A percentile compares a stretch with the other conserved stretches of the same genome.
Conservation (phyloP, 2,888 invertebrate genomes). For the Melipona beecheii region DNA sequence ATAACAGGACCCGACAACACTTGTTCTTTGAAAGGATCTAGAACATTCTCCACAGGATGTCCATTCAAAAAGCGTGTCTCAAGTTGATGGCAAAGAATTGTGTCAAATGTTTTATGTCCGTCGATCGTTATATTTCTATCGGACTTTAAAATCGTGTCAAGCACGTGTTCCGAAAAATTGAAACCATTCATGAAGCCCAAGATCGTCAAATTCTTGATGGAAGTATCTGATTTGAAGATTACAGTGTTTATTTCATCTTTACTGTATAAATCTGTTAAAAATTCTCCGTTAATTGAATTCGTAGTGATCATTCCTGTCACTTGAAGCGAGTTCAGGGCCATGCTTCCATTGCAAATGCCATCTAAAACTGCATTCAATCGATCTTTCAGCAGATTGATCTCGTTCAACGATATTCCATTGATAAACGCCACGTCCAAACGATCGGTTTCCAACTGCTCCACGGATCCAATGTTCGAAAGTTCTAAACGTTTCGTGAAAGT, state of each 20-base stretch:
- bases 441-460: conserved; percentile 61
- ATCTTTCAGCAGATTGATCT: conserved; percentile 57
- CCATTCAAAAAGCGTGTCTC: conserved; percentile 65
- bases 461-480: conserved; percentile 49
- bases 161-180: conserved; percentile 65
- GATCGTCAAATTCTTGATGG: conserved; percentile 68
- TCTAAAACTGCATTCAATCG: conserved; percentile 50
- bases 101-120: conserved; percentile 67
- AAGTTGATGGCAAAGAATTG: conserved; percentile 64
- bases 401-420: conserved; percentile 62
- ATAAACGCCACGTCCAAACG: conserved; percentile 57
- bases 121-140: conserved; percentile 66
- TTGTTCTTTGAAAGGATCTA: conserved; percentile 71
- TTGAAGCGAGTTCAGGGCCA: conserved; percentile 59
- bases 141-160: conserved; percentile 71
- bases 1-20: conserved; percentile 68
- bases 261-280: conserved; percentile 60
- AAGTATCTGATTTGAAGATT: conserved; percentile 63
- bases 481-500: conserved; percentile 59
- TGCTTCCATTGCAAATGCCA: conserved; percentile 59
- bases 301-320: conserved; percentile 78
- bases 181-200: conserved; percentile 67
- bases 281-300: conserved; percentile 70
- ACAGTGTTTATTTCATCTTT: conserved; percentile 52
- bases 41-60: conserved; percentile 61